phyloP scores from a whole-genome alignment of 1,140 invertebrate genomes.

The Nixonia krombeini region DNA sequence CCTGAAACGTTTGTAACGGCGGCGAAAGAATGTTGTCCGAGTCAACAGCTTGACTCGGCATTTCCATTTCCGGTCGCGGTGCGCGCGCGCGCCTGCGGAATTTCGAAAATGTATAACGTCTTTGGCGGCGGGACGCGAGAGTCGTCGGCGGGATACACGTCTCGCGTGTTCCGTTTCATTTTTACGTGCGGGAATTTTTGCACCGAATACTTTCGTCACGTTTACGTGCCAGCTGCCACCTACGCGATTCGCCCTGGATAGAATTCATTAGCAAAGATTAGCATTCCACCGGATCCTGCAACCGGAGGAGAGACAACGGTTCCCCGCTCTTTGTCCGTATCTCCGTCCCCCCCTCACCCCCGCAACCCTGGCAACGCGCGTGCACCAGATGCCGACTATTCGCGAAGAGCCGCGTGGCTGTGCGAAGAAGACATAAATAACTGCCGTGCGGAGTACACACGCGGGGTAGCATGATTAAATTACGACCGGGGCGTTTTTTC shows the following conservation, averaged over 20 bases:
- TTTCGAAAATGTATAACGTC: slow-evolving; percentile 7
- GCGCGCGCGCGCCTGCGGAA: too few relatives aligned
- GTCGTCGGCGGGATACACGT: slow-evolving; percentile 2
- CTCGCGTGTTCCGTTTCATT: background rate
- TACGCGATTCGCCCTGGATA: slow-evolving; percentile 19
- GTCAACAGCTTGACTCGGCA: too few relatives aligned
- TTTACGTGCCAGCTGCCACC: slow-evolving; percentile 14
- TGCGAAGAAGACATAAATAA: slow-evolving; percentile 27
- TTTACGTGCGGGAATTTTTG: slow-evolving; percentile 3
- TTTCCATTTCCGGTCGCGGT: too few relatives aligned
- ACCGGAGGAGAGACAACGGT: background rate
- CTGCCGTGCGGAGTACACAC: background rate
- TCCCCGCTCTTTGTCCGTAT: background rate
- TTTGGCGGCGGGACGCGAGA: too few relatives aligned
- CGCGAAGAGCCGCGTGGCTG: slow-evolving; percentile 15
- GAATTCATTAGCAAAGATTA: slow-evolving; percentile 51
- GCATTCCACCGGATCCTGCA: slow-evolving; percentile 28
- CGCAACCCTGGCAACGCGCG: slow-evolving; percentile 12
- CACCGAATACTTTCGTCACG: slow-evolving; percentile 6
- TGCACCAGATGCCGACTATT: slow-evolving; percentile 35
- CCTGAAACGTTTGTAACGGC: too few relatives aligned
- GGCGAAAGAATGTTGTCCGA: too few relatives aligned
- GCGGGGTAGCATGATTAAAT: background rate
- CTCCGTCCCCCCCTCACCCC: too few relatives aligned
- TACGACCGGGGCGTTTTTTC: background rate